phyloP scores from a whole-genome alignment of 1,140 invertebrate species.

The Anastrepha obliqua region DNA sequence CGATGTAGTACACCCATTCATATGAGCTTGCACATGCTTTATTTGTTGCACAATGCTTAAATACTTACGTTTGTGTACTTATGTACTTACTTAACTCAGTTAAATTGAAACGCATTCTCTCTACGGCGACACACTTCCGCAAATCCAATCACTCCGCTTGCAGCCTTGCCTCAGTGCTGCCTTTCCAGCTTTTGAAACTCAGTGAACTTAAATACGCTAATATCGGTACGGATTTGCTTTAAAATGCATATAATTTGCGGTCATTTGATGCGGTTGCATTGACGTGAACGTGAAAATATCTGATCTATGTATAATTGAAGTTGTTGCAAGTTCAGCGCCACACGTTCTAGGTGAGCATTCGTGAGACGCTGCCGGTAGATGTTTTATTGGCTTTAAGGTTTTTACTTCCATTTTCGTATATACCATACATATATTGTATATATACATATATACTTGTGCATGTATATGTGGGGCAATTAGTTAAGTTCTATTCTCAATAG shows the following conservation, averaged over 20 bases:
- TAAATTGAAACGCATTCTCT: neutral
- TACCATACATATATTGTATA: too few species aligned
- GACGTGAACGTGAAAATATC: too few species aligned
- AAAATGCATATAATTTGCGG: slow-evolving; percentile 2
- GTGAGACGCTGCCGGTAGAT: too few species aligned
- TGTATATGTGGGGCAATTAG: too few species aligned
- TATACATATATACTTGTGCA: too few species aligned
- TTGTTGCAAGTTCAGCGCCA: slow-evolving; percentile 12
- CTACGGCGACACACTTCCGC: neutral
- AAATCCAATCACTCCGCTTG: neutral
- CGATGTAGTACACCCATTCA: too few species aligned
- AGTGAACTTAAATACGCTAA: slow-evolving; percentile 46
- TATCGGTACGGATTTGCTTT: neutral
- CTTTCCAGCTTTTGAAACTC: slow-evolving; percentile 1
- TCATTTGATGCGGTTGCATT: slow-evolving; percentile 2
- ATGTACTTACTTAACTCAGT: slow-evolving; percentile 1
- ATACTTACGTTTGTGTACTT: neutral
- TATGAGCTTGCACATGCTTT: neutral
- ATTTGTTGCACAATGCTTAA: neutral
- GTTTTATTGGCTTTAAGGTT: too few species aligned
- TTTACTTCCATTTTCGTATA: too few species aligned
- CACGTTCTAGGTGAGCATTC: neutral
- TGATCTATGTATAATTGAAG: neutral
- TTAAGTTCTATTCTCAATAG: too few species aligned
- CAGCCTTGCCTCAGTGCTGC: neutral